Percentiles rank a stretch among this genome's conserved stretches.
phyloP scores from a whole-genome alignment of 1,140 invertebrate species.

The Eueides isabella region DNA sequence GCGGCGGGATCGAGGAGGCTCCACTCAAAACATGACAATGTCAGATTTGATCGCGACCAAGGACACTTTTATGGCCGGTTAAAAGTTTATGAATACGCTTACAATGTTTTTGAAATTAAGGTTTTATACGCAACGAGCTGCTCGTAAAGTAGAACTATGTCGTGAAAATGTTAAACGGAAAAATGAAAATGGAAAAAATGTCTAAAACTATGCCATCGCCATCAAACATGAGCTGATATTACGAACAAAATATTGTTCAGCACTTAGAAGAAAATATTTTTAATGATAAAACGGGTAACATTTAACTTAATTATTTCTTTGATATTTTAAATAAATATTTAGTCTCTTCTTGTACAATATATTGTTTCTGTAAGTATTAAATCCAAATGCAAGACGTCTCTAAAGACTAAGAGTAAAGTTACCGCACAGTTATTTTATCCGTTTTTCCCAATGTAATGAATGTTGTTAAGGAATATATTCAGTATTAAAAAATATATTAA shows the following conservation, averaged over 20 bases:
- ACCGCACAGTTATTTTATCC: too few relatives aligned
- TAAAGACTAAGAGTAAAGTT: too few relatives aligned
- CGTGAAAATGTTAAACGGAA: conserved; percentile 32
- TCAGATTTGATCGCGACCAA: conserved; percentile 62
- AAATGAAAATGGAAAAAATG: conserved; percentile 32
- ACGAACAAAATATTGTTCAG: conserved; percentile 29
- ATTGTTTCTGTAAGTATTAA: not conserved
- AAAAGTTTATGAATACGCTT: conserved; percentile 65
- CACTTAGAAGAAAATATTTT: conserved; percentile 11
- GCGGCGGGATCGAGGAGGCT: conserved; percentile 54
- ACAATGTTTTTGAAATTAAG: conserved; percentile 47
- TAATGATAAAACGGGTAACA: not conserved
- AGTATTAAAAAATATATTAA: too few relatives aligned
- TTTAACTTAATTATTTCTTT: not conserved
- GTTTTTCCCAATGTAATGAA: too few relatives aligned
- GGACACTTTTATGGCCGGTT: conserved; percentile 59
- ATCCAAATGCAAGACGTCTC: too few relatives aligned
- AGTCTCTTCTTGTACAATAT: not conserved
- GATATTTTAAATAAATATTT: not conserved
- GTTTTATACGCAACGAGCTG: conserved; percentile 35
- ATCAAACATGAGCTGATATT: conserved; percentile 29
- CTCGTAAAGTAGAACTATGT: conserved; percentile 35
- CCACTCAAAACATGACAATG: conserved; percentile 70
- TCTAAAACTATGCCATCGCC: conserved; percentile 22
- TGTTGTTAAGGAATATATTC: too few relatives aligned